Percentiles rank a stretch among this genome's conserved stretches.
Conservation (phyloP, 2,888 invertebrate species). For the Sthenelais limicola region DNA sequence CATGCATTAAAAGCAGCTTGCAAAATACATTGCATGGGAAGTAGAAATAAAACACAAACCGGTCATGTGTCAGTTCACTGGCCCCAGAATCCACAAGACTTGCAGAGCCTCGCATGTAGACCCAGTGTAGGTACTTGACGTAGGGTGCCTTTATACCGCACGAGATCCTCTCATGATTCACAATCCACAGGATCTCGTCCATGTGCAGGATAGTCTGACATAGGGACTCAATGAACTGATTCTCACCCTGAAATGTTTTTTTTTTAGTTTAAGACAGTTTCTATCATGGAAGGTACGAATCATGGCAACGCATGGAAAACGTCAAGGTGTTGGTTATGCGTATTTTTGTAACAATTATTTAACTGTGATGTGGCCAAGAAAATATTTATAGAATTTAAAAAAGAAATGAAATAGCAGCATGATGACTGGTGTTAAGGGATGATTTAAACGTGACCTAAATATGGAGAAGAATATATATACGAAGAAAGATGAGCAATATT, state of each 20-base stretch:
- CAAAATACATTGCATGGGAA: conserved; percentile 60
- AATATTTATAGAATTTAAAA: no score
- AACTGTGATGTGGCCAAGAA: no score
- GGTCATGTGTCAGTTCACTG: conserved; percentile 69
- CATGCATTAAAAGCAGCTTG: conserved; percentile 63
- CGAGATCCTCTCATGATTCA: conserved; percentile 67
- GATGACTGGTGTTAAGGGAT: no score
- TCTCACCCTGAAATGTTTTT: conserved; percentile 71
- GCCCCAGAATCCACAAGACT: conserved; percentile 66
- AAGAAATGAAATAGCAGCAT: no score
- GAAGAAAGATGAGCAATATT: neutral
- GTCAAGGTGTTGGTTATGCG: no score
- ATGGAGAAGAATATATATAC: no score
- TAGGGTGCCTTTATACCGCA: conserved; percentile 68
- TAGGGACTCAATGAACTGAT: conserved; percentile 71
- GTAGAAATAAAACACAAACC: conserved; percentile 52
- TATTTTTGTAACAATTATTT: no score
- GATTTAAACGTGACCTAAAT: no score
- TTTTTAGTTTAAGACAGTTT: no score
- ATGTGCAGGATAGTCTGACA: conserved; percentile 71
- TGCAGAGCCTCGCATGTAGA: conserved; percentile 68
- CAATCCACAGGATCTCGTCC: conserved; percentile 68
- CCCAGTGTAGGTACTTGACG: conserved; percentile 69
- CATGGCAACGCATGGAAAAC: no score
- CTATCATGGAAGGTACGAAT: no score